Evolutionary conservation across 2,797 vertebrate species (phyloP), one percentile per base, ranked within the genome.

Genomic region (Argyrosomus regius): DNA sequence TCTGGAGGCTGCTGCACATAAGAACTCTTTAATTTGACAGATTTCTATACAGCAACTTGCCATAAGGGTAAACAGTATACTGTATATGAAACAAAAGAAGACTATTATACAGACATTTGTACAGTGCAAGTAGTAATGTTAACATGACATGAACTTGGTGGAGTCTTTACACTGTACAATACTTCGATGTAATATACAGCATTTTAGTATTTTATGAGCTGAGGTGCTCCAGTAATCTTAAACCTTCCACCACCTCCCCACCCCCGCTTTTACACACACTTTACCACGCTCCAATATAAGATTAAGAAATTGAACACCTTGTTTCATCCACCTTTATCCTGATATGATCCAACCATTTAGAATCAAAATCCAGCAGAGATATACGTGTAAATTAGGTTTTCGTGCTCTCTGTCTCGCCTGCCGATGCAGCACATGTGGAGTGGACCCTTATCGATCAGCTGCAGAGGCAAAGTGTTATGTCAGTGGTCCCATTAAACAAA

Each of bases 261-360:
- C 26, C 45, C 31, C 18, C 63, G 41, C 48, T 56, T 79, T 80
- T 64, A 67, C 69, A 78, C 52, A 31, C 66, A 53, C 78, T 57
- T 77, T 76, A 48, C 35, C 35, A 35, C 80, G 65, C 81, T 82
- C 77, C 71, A 81, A 4, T 49, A 80, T 75, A 72, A 83, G 84
- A 82, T 91, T 87, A 82, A 83, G 80, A 85, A 90, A 91, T 77
- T 76, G 69, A 89, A 84, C 77, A 82, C 81, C 82, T 85, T 81
- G 58, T 84, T 89, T 88, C 90, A 87, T 91, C 85, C 73, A 48
- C 35, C n/a, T 24, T 88, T 72, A 86, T 87, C 85, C 83, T 49
- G 70, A 82, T 76, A 69, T 82, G 83, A 91, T 88, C 77, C 84
- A 26, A 59, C 52, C 86, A 77, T 91, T 91, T 82, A 91, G 72